Conservation (phyloP, 2,888 invertebrate genomes). For the Auanema freiburgensis region DNA sequence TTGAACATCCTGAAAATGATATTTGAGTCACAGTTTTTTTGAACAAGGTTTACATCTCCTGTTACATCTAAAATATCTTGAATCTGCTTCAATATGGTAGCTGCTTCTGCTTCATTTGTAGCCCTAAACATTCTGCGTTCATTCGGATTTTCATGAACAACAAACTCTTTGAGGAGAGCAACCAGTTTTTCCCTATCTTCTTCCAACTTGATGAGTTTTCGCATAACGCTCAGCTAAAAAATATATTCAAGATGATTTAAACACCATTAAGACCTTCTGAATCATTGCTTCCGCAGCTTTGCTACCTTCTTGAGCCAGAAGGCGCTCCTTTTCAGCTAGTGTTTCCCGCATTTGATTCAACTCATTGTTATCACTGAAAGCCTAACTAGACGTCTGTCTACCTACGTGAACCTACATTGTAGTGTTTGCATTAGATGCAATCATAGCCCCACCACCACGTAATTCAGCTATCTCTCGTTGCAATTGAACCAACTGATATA, state of each 20-base stretch:
- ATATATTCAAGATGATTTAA: no score
- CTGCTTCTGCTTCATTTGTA: background rate
- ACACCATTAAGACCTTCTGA: background rate
- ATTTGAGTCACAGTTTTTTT: no score
- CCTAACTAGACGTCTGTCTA: no score
- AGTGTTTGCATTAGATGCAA: background rate
- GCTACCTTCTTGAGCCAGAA: background rate
- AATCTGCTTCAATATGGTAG: background rate
- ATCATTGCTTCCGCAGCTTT: background rate
- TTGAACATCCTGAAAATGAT: no score
- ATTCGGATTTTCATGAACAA: slow-evolving; percentile 1
- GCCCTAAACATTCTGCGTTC: background rate
- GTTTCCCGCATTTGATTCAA: background rate
- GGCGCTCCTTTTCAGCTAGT: background rate
- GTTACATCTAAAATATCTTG: background rate
- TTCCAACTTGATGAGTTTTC: slow-evolving; percentile 1
- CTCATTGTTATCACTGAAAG: background rate
- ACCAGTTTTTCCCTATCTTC: background rate
- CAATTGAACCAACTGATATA: background rate
- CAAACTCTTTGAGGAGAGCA: slow-evolving; percentile 8
- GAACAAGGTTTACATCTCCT: no score
- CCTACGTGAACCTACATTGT: background rate
- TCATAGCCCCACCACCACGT: background rate
- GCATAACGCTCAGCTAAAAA: no score
- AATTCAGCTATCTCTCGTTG: background rate